phyloP scores from a whole-genome alignment of 2,888 invertebrate genomes.

The Lasiommata megera region DNA sequence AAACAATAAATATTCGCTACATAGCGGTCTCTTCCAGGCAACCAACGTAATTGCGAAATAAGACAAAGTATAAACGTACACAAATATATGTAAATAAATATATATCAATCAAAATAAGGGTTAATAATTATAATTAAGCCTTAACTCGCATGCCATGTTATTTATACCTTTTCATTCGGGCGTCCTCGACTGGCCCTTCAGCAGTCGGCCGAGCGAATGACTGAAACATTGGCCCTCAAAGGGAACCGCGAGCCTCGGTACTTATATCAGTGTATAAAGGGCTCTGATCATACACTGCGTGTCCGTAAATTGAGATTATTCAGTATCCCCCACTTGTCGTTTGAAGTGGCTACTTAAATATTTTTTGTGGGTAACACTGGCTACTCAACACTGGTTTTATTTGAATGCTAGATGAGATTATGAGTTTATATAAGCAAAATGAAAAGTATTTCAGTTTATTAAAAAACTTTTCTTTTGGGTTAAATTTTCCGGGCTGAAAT shows the following conservation, averaged over 20 bases:
- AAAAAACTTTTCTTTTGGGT: no score
- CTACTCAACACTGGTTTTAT: neutral
- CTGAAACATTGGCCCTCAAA: constrained; percentile 24
- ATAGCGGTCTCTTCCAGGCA: no score
- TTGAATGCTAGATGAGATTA: no score
- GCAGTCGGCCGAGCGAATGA: constrained; percentile 15
- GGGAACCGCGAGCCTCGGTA: constrained; percentile 15
- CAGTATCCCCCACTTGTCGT: neutral
- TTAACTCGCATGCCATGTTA: neutral
- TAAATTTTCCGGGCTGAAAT: no score
- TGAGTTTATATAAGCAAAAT: no score
- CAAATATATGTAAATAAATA: no score
- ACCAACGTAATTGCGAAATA: no score
- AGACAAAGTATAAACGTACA: no score
- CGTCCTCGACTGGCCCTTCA: constrained; percentile 19
- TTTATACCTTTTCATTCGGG: constrained; percentile 6
- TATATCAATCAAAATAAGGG: no score
- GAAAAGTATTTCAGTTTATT: no score
- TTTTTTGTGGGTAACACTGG: neutral
- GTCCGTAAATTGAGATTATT: neutral
- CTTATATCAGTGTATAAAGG: neutral
- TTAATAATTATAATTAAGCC: no score
- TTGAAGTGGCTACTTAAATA: neutral
- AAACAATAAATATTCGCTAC: no score
- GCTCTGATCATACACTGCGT: neutral